Evolutionary conservation across 2,113 vertebrate species (phyloP).

Genomic region (Empidonax traillii): DNA sequence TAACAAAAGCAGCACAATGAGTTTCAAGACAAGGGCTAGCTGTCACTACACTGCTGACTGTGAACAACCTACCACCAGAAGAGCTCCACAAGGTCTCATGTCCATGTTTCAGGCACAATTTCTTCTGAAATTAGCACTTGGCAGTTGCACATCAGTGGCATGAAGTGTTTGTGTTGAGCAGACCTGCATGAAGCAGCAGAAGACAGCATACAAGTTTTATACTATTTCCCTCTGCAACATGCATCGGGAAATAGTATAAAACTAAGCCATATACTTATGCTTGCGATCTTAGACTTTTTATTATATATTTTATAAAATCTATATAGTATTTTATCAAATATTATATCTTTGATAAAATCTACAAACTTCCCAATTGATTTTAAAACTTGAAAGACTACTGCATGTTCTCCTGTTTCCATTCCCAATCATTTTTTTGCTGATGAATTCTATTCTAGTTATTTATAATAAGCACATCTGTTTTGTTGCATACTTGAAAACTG

Average conservation of each 20-base stretch:
- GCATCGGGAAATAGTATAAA: not conserved
- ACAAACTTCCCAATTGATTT: not conserved
- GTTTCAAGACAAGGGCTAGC: not conserved
- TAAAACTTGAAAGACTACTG: not conserved
- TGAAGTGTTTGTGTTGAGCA: fast-evolving
- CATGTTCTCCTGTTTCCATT: not conserved
- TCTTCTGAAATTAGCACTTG: not conserved
- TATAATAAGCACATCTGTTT: slow-evolving; percentile 29
- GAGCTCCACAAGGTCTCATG: not conserved
- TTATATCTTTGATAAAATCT: not conserved
- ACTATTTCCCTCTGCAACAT: not conserved
- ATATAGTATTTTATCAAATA: too few relatives aligned
- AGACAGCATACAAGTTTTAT: fast-evolving
- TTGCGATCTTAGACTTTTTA: not conserved
- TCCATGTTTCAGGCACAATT: not conserved
- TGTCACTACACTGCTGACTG: fast-evolving
- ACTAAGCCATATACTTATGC: not conserved
- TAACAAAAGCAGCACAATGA: not conserved
- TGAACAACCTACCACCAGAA: not conserved
- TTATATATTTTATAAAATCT: not conserved
- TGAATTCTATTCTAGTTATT: not conserved
- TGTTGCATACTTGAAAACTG: not conserved
- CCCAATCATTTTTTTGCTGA: not conserved
- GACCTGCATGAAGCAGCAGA: not conserved
- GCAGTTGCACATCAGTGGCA: not conserved